Percentiles rank a stretch among this genome's conserved stretches.
phyloP scores from a whole-genome alignment of 2,888 invertebrate genomes.

The Sphaerophoria taeniata region DNA sequence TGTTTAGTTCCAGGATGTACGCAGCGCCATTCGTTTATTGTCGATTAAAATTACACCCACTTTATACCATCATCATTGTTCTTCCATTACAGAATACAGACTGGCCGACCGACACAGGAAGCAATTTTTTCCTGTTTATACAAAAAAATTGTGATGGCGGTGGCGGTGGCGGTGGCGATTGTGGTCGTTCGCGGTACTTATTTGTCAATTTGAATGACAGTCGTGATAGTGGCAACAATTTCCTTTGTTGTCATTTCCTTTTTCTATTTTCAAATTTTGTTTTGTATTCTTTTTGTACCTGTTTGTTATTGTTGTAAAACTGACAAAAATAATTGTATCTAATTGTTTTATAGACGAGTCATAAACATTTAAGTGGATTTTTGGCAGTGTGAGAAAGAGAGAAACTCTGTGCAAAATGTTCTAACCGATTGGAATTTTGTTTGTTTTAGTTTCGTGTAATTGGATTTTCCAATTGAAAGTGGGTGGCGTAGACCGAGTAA shows the following conservation, averaged over 20 bases:
- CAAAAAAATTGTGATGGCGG: slow-evolving; percentile 26
- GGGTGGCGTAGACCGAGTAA: slow-evolving; percentile 9
- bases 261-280: slow-evolving; percentile 46
- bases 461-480: too few species aligned
- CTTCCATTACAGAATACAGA: slow-evolving; percentile 25
- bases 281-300: slow-evolving; percentile 25
- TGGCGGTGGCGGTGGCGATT: slow-evolving; percentile 7
- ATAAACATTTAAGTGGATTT: background rate
- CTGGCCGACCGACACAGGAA: slow-evolving; percentile 51
- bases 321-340: slow-evolving; percentile 42
- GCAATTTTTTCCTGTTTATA: slow-evolving; percentile 73
- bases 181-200: slow-evolving; percentile 56
- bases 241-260: slow-evolving; percentile 74
- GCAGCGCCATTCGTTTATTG: slow-evolving; percentile 67
- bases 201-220: slow-evolving; percentile 73
- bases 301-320: slow-evolving; percentile 37
- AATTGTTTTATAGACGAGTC: slow-evolving; percentile 40
- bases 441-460: background rate
- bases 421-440: slow-evolving; percentile 11
- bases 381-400: background rate
- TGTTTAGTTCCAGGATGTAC: slow-evolving; percentile 66
- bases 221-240: slow-evolving; percentile 72
- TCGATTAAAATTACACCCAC: slow-evolving; percentile 61
- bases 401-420: background rate
- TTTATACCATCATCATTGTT: slow-evolving; percentile 30